A percentile compares a stretch with the other conserved stretches of the same genome.
These are phyloP conservation scores for Kryptolebias ocellatus DNA, from an alignment of 2,797 vertebrate species.

Conservation along the genomic window DNA sequence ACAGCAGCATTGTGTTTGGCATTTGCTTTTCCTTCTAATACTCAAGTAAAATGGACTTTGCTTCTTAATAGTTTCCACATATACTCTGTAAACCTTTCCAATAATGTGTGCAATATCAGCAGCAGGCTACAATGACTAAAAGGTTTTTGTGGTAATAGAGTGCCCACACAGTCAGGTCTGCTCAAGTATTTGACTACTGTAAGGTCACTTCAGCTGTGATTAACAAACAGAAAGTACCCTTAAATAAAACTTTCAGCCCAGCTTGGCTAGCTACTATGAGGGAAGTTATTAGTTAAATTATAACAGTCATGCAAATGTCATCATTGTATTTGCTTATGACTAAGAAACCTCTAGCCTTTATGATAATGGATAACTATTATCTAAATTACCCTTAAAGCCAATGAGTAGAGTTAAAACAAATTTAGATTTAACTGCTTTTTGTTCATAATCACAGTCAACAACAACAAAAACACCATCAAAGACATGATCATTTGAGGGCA, in stretches of 20 bases:
- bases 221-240: not conserved
- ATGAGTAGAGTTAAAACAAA: too few species aligned
- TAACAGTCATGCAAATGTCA: not conserved
- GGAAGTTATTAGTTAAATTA: not conserved
- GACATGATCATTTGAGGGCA: too few species aligned
- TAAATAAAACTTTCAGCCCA: not conserved
- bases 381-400: too few species aligned
- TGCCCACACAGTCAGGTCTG: not conserved
- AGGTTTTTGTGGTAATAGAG: constrained; percentile 30
- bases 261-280: not conserved
- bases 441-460: too few species aligned
- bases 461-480: too few species aligned
- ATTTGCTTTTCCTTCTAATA: constrained; percentile 12
- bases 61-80: not conserved
- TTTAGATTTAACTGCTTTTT: too few species aligned
- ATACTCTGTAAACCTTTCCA: not conserved
- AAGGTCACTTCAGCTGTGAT: constrained; percentile 4
- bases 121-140: constrained; percentile 16
- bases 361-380: too few species aligned
- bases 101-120: not conserved
- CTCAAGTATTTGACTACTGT: constrained; percentile 16
- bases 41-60: constrained; percentile 4
- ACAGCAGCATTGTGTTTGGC: not conserved
- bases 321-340: not conserved
- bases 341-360: not conserved